Percentiles rank a stretch among this genome's conserved stretches.
Evolutionary conservation across 2,888 invertebrate species (phyloP).

Genomic region (Stenichneumon culpator): DNA sequence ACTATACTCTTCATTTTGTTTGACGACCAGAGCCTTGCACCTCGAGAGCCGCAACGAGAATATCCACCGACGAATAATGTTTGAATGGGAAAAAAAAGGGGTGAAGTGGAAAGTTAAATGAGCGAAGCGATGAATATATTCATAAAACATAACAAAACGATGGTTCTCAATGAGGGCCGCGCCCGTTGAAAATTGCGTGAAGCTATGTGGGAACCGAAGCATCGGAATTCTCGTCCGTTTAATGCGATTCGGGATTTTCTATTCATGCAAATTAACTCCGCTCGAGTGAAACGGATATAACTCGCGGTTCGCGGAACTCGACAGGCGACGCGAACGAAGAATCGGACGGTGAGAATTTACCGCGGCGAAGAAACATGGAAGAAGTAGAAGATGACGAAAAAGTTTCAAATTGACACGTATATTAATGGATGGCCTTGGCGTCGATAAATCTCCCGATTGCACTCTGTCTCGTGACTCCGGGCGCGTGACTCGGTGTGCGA

Average conservation of each 20-base stretch:
- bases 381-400: neutral
- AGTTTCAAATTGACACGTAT: constrained; percentile 57
- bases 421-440: constrained; percentile 54
- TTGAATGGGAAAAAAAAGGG: constrained; percentile 17
- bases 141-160: constrained; percentile 35
- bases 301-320: constrained; percentile 25
- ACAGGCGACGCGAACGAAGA: constrained; percentile 50
- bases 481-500: constrained; percentile 42
- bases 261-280: constrained; percentile 49
- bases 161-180: constrained; percentile 28
- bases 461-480: constrained; percentile 19
- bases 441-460: constrained; percentile 62
- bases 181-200: constrained; percentile 40
- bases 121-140: constrained; percentile 57
- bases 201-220: constrained; percentile 38
- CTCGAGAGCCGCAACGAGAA: neutral
- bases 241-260: constrained; percentile 16
- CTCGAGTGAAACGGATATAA: constrained; percentile 45
- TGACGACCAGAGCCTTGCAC: neutral
- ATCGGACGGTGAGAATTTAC: constrained; percentile 22
- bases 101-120: constrained; percentile 34
- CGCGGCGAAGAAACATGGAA: neutral
- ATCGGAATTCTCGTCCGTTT: constrained; percentile 10
- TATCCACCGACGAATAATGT: neutral
- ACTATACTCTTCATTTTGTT: neutral